Evolutionary conservation across 1,140 invertebrate species (phyloP), one percentile per base, ranked within the genome.

Genomic region (Bilobella aurantiaca): DNA sequence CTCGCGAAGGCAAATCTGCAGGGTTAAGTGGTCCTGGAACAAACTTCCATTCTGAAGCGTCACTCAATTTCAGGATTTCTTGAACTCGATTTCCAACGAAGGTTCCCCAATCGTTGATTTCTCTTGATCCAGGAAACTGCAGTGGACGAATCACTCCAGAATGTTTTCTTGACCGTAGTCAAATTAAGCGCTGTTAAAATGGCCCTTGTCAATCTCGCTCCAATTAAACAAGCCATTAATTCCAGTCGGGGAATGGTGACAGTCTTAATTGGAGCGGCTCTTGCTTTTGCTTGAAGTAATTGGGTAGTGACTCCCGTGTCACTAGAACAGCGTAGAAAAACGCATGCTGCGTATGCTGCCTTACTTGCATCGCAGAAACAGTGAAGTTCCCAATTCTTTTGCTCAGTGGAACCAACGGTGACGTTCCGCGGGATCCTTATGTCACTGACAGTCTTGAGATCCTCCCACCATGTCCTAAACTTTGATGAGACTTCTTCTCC

Each of bases 211-310:
- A 68, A 23, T 49, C 65, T 30, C 3, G 62, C 65, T 21, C 42
- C 58, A 25, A 67, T 53, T 18, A 31, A 25, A 28, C 66, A 59
- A 18, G 18, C 68, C 34, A 58, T 18, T 21, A 70, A 58, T 68
- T 77, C 76, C 2, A 78, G 63, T 57, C 75, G 69, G 2, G 74
- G 75, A 30, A 77, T 74, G 0, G 73, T 75, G 1, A 73, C 47
- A 47, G 66, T 59, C 62, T 75, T 75, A 27, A 68, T n/a, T 8
- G 77, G 76, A 8, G 76, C 70, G 0, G 77, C 67, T 65, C 75
- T 53, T n/a, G 72, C 37, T 66, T 77, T 78, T 8, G 74, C 72
- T 23, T 73, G 62, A 27, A 77, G 3, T 29, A 78, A 56, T 12
- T 69, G 61, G 1, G 71, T 32, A 8, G 53, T 53, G 2, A 63